These are phyloP conservation scores for Asobara japonica DNA, from an alignment of 1,140 invertebrate species.

Conservation along the genomic window DNA sequence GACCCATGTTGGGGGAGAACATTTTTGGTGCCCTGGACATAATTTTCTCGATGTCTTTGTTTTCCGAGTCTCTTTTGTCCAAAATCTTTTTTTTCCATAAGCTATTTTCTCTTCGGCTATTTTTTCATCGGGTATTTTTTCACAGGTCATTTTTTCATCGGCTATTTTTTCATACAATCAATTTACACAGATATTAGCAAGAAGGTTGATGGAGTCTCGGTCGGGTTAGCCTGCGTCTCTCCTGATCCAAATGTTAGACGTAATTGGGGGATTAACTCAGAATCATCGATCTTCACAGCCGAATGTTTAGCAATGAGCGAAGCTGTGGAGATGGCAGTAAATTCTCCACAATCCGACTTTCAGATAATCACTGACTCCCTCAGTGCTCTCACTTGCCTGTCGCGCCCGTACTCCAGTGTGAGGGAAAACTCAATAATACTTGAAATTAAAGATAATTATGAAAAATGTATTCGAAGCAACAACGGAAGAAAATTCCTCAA, in stretches of 20 bases:
- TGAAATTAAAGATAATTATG: conserved; percentile 3
- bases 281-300: background rate
- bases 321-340: background rate
- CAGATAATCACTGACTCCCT: background rate
- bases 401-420: background rate
- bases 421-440: background rate
- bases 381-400: background rate
- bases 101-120: too few relatives aligned
- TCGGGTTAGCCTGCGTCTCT: background rate
- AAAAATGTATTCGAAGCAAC: background rate
- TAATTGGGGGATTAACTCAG: background rate
- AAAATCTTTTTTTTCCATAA: too few relatives aligned
- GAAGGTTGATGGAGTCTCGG: background rate
- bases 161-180: too few relatives aligned
- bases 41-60: too few relatives aligned
- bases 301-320: background rate
- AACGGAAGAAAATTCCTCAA: background rate
- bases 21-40: too few relatives aligned
- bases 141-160: too few relatives aligned
- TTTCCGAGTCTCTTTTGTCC: too few relatives aligned
- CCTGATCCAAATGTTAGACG: background rate
- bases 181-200: background rate
- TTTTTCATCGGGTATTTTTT: too few relatives aligned
- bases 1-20: too few relatives aligned
- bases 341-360: background rate